A percentile compares a stretch with the other conserved stretches of the same genome.
phyloP scores from a whole-genome alignment of 2,888 invertebrate species.

The Onchidella celtica region DNA sequence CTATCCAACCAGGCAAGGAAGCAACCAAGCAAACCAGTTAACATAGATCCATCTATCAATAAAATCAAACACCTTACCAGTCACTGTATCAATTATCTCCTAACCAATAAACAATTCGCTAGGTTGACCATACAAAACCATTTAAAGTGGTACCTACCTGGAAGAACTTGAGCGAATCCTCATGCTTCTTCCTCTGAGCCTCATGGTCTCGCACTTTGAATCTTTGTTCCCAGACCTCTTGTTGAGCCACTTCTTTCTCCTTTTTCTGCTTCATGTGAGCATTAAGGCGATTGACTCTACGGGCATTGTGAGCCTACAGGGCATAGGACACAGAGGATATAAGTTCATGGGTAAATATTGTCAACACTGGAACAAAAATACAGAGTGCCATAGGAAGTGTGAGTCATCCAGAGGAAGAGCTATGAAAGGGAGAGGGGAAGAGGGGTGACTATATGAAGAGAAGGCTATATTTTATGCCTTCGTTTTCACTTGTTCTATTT shows the following conservation, averaged over 20 bases:
- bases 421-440: neutral
- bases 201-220: slow-evolving; percentile 69
- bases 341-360: neutral
- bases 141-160: slow-evolving; percentile 72
- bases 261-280: slow-evolving; percentile 67
- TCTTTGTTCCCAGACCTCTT: slow-evolving; percentile 69
- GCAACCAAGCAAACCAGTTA: no score
- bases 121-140: no score
- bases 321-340: neutral
- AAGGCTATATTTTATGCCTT: no score
- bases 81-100: neutral
- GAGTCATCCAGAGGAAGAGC: no score
- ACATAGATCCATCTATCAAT: no score
- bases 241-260: slow-evolving; percentile 69
- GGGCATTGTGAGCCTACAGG: slow-evolving; percentile 69
- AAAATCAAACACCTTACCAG: neutral
- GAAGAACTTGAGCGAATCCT: slow-evolving; percentile 78
- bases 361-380: no score
- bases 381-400: no score
- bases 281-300: slow-evolving; percentile 62
- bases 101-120: no score
- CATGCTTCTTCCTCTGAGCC: slow-evolving; percentile 72
- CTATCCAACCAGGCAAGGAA: no score
- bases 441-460: no score
- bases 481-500: no score